Evolutionary conservation across 1,140 invertebrate genomes (phyloP), one percentile per base, ranked within the genome.

Genomic region (Asbolus verrucosus): DNA sequence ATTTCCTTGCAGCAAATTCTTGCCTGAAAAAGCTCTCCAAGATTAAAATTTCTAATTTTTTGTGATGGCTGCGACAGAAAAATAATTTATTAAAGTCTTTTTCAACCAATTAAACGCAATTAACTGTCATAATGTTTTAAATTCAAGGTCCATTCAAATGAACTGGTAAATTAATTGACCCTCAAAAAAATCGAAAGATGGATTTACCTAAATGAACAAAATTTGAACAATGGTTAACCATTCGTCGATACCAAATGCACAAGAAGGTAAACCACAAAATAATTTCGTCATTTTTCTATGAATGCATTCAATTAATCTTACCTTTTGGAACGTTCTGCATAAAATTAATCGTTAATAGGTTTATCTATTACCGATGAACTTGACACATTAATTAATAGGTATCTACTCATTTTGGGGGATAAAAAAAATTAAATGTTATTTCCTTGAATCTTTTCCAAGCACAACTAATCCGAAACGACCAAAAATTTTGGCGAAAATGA

Each of bases 221-320:
- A 50, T 54, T 54, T 54, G 24, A 27, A 54, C 46, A 54, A 54
- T 54, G 19, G 33, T n/a, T n/a, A n/a, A n/a, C n/a, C n/a, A n/a
- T n/a, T n/a, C 6, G 33, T 36, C 24, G 24, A 27, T 8, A 27
- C 3, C 33, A 36, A 36, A 36, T 36, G 33, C 33, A 36, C 46
- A 15, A 54, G 46, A 54, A 54, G 46, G 46, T 54, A 24, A 54
- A 54, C 46, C 46, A 54, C 46, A 54, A 43, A 54, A 27, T 21
- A 27, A 27, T 54, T 54, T 27, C 46, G 46, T 13, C 46, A 27
- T 27, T n/a, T 50, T 50, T 24, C 9, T 63, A 24, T 21, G 21
- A 63, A 39, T 63, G 61, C 33, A 63, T 41, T 62, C 31, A 62
- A 62, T 62, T 62, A 62, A 62, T n/a, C n/a, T n/a, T 31, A 38